Conservation (phyloP, 2,888 invertebrate genomes). For the Bugula neritina region DNA sequence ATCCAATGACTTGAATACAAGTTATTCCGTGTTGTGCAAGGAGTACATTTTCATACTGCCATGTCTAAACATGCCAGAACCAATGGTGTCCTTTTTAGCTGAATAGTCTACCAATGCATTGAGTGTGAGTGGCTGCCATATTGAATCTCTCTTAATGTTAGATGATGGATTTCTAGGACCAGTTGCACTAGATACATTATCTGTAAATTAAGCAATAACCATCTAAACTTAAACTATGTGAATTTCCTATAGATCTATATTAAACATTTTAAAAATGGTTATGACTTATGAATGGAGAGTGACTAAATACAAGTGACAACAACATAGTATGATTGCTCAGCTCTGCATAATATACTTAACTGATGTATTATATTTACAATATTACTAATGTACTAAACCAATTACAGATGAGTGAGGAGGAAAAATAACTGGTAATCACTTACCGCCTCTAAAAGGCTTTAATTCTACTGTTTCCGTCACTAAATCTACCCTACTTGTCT, state of each 20-base stretch:
- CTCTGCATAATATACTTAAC: too few species aligned
- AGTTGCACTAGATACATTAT: background rate
- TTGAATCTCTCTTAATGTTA: background rate
- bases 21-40: background rate
- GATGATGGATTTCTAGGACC: background rate
- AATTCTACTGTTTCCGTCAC: background rate
- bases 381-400: too few species aligned
- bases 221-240: too few species aligned
- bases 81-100: slow-evolving; percentile 34
- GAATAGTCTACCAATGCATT: slow-evolving; percentile 43
- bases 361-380: too few species aligned
- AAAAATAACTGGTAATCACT: too few species aligned
- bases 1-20: too few species aligned
- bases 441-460: slow-evolving; percentile 21
- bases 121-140: slow-evolving; percentile 43
- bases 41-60: slow-evolving; percentile 38
- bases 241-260: too few species aligned
- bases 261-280: too few species aligned
- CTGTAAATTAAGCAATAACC: background rate
- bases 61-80: slow-evolving; percentile 38
- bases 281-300: too few species aligned
- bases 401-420: too few species aligned
- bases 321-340: too few species aligned
- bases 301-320: too few species aligned
- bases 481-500: background rate